phyloP scores from a whole-genome alignment of 2,888 invertebrate genomes.

The Meghimatium bilineatum region DNA sequence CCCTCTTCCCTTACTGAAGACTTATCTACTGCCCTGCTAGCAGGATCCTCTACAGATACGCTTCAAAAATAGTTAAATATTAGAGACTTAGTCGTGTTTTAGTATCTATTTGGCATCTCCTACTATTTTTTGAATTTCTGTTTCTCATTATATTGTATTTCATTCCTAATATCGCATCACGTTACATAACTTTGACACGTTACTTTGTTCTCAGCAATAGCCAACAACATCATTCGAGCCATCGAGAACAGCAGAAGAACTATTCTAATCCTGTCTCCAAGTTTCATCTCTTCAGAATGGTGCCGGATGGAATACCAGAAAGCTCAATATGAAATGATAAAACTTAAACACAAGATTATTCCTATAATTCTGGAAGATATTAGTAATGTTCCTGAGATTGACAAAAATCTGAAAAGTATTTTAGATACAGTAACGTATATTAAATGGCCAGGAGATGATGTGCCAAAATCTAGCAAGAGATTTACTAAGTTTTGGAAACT shows the following conservation, averaged over 20 bases:
- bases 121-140: too few relatives aligned
- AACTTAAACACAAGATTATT: slow-evolving; percentile 65
- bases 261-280: slow-evolving; percentile 64
- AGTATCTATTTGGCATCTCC: too few relatives aligned
- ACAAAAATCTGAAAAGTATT: slow-evolving; percentile 61
- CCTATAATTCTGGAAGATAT: slow-evolving; percentile 66
- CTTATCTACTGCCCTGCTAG: too few relatives aligned
- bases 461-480: slow-evolving; percentile 45
- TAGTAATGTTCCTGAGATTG: slow-evolving; percentile 53
- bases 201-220: slow-evolving; percentile 58
- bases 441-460: slow-evolving; percentile 60
- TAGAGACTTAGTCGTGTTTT: too few relatives aligned
- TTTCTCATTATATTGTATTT: too few relatives aligned
- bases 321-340: slow-evolving; percentile 69
- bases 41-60: too few relatives aligned
- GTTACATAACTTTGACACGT: not conserved
- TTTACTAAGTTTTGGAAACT: slow-evolving; percentile 64
- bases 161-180: too few relatives aligned
- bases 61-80: too few relatives aligned
- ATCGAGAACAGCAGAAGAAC: slow-evolving; percentile 66
- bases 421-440: slow-evolving; percentile 65
- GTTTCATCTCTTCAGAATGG: slow-evolving; percentile 66
- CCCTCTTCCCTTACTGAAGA: too few relatives aligned
- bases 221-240: slow-evolving; percentile 68
- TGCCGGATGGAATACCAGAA: slow-evolving; percentile 67